A percentile compares a stretch with the other conserved stretches of the same genome.
These are phyloP conservation scores for Gibbula magus DNA, from an alignment of 2,888 invertebrate genomes.

Conservation along the genomic window DNA sequence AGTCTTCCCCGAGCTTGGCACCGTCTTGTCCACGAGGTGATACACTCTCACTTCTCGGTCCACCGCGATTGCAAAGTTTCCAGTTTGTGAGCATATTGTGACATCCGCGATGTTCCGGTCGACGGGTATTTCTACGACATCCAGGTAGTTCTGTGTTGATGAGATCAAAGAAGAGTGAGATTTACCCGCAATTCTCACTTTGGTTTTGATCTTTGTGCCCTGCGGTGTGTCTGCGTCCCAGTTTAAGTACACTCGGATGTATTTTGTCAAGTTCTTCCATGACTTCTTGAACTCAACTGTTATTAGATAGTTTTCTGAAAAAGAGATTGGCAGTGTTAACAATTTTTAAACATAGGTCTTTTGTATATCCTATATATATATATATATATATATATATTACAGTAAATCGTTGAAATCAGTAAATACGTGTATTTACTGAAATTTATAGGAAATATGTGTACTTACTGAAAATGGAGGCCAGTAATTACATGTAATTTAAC, in stretches of 20 bases:
- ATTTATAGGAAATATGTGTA: too few relatives aligned
- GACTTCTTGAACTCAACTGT: constrained; percentile 80
- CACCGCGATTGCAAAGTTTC: constrained; percentile 75
- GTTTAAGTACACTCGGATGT: constrained; percentile 84
- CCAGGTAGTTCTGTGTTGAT: constrained; percentile 61
- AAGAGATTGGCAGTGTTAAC: too few relatives aligned
- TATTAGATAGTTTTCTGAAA: constrained; percentile 81
- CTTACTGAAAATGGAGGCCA: too few relatives aligned
- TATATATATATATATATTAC: too few relatives aligned
- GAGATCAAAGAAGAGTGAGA: constrained; percentile 46
- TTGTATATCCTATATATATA: too few relatives aligned
- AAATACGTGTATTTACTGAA: too few relatives aligned
- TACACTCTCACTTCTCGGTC: constrained; percentile 78
- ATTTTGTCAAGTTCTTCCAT: constrained; percentile 72
- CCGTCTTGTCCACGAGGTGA: constrained; percentile 68
- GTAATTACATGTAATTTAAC: too few relatives aligned
- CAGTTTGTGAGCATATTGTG: constrained; percentile 68
- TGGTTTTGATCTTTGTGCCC: constrained; percentile 79
- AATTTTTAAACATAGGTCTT: too few relatives aligned
- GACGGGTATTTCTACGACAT: constrained; percentile 85
- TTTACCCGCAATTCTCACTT: constrained; percentile 72
- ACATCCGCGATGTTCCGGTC: constrained; percentile 78
- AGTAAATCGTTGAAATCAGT: too few relatives aligned
- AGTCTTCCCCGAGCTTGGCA: constrained; percentile 53
- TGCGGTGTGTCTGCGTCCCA: constrained; percentile 80